A percentile compares a stretch with the other conserved stretches of the same genome.
Evolutionary conservation across 2,113 vertebrate species (phyloP).

Genomic region (Psilopsiagon aymara): DNA sequence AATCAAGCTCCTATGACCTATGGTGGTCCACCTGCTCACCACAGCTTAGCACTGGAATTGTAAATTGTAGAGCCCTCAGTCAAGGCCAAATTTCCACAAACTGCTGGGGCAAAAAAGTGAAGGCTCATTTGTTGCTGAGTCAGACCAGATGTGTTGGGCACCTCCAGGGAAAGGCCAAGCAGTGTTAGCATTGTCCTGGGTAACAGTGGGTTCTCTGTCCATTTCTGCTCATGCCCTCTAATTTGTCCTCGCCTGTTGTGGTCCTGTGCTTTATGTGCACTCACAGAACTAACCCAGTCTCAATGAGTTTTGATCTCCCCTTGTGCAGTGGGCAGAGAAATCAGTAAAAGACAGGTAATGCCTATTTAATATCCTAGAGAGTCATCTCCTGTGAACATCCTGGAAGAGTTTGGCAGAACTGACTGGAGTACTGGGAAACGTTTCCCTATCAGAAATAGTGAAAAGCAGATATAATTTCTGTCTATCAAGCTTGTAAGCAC

Average conservation of each 20-base stretch:
- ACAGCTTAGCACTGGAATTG: not conserved
- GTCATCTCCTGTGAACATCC: not conserved
- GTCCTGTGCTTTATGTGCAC: accelerated
- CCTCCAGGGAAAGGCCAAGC: not conserved
- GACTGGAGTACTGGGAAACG: not conserved
- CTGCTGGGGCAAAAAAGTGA: not conserved
- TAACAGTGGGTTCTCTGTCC: not conserved
- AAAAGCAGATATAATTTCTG: not conserved
- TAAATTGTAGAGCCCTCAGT: not conserved
- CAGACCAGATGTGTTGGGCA: not conserved
- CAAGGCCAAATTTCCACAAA: not conserved
- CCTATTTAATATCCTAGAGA: not conserved
- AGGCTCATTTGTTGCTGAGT: not conserved
- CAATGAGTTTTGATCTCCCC: not conserved
- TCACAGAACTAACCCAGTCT: not conserved
- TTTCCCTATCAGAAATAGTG: not conserved
- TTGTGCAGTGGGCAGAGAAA: not conserved
- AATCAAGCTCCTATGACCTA: not conserved
- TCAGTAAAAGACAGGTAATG: not conserved
- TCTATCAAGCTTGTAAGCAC: not conserved
- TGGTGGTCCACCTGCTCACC: not conserved
- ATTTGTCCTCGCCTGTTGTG: not conserved
- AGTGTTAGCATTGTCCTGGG: not conserved
- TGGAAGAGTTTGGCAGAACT: not conserved
- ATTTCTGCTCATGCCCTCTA: not conserved